Base-by-base conservation (phyloP, 2,113 vertebrate genomes). In the Zosterops borbonicus region DNA sequence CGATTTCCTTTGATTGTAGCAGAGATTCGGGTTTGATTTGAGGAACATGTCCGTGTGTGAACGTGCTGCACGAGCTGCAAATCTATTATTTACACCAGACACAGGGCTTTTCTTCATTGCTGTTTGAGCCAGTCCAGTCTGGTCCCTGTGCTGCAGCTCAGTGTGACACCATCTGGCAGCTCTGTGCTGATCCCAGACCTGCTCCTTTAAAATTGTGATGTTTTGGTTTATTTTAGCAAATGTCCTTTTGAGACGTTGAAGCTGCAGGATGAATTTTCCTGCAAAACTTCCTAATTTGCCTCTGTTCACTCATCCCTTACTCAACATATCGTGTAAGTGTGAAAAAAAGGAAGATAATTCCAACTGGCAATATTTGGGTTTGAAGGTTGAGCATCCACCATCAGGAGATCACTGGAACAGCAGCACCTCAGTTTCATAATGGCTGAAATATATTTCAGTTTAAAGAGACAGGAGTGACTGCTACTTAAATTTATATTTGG, bases 1-100 rank as follows among this genome's bases (percentile, higher is more conserved):
- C 73, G 49, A 74, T 92, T 79, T 79, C 79, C 76, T 95, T 90
- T 91, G 89, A 87, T 94, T 93, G 12, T 46, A 78, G 84, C 76
- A 83, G 79, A 82, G 79, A 87, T 79, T 88, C 3, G 19, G 92
- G 21, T 53, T 82, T 80, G 80, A 25, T 76, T 58, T 82, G 87
- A 87, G 70, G 91, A 78, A 75, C 28, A 0, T 12, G 50, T 29
- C 86, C 23, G 11, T 29, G 53, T 83, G 79, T 37, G 62, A 84
- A 73, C 42, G 58, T 42, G 69, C 79, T 88, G 59, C 75, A 65
- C 18, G 59, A 70, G 67, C 15, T 81, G 83, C 88, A 95, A 81
- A 83, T 91, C 78, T 52, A n/a, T 83, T 92, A 73, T 94, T 96
- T 90, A 49, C 75, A 91, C 28, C 68, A 91, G 44, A 69, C 52